phyloP scores from a whole-genome alignment of 2,888 invertebrate genomes.

The Polymixis flavicincta region DNA sequence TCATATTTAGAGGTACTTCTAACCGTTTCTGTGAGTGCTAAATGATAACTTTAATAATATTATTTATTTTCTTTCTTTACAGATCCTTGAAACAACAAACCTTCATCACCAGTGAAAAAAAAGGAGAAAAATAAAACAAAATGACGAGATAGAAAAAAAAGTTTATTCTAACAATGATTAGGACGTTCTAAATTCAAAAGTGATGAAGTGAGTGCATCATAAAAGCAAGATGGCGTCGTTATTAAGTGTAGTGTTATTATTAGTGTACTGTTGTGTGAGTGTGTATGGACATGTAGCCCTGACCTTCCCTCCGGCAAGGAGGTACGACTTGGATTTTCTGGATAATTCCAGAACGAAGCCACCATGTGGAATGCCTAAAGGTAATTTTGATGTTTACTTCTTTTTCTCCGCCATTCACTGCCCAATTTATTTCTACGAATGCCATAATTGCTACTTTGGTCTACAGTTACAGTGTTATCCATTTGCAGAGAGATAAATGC shows the following conservation, averaged over 20 bases:
- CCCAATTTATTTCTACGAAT: not conserved
- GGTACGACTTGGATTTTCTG: conserved; percentile 97
- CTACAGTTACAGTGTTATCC: too few relatives aligned
- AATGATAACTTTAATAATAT: not conserved
- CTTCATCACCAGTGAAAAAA: conserved; percentile 11
- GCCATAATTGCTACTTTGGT: not conserved
- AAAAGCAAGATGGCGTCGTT: conserved; percentile 76
- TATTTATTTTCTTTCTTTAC: conserved; percentile 54
- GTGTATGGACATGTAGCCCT: conserved; percentile 94
- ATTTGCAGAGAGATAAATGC: too few relatives aligned
- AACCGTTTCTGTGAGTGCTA: not conserved
- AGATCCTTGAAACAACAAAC: conserved; percentile 41
- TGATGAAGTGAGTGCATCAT: conserved; percentile 60
- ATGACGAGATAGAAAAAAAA: conserved; percentile 48
- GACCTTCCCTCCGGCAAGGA: conserved; percentile 97
- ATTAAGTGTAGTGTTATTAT: conserved; percentile 74
- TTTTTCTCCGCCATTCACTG: not conserved
- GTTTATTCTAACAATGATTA: conserved; percentile 56
- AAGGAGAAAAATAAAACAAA: conserved; percentile 27
- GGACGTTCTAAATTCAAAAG: conserved; percentile 67
- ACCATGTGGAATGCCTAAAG: conserved; percentile 99
- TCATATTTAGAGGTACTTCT: not conserved
- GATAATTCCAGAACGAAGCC: conserved; percentile 97
- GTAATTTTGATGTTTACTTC: conserved; percentile 86
- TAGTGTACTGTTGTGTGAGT: conserved; percentile 72